Evolutionary conservation across 2,797 vertebrate species (phyloP), one percentile per base, ranked within the genome.

Genomic region (Distichodus sexfasciatus): DNA sequence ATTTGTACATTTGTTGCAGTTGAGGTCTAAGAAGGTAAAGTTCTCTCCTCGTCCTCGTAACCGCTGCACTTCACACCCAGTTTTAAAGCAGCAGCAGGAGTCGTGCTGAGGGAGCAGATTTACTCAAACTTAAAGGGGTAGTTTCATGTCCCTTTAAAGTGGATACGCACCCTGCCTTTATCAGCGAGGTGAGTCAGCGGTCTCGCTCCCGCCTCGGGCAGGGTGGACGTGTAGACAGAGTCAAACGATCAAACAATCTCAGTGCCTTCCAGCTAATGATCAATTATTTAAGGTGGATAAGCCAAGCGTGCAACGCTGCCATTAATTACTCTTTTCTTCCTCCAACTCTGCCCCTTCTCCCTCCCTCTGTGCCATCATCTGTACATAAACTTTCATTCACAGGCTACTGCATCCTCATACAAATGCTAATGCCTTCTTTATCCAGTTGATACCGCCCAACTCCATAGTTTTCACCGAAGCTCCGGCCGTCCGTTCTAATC

Each of bases 381-480:
- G 10, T 43, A 50, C 61, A 62, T 19, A 54, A 62, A 29, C 33
- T 55, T 64, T 57, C 28, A 57, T 69, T 72, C 62, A 64, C 63
- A 63, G 36, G 59, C 55, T 19, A 24, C 33, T 38, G 68, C 44
- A 74, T 65, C 63, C 73, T 73, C 57, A 73, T 64, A 64, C 43
- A 64, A 59, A 77, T 77, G 75, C 69, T 71, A 68, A 76, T 65
- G 66, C 47, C 15, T 69, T 31, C 68, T 74, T 76, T 59, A 81
- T 75, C 68, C 11, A 23, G 53, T 29, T 60, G 50, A 64, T 69
- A 72, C 28, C 31, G 57, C 64, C 35, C 54, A 63, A 76, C 63
- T 46, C 62, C 50, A 76, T 72, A 68, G 59, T 71, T 46, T 58
- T 71, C 62, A 66, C 47, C 57, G 60, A 57, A 69, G 71, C 66